phyloP scores from a whole-genome alignment of 2,888 invertebrate genomes.

The Keiferia lycopersicella region DNA sequence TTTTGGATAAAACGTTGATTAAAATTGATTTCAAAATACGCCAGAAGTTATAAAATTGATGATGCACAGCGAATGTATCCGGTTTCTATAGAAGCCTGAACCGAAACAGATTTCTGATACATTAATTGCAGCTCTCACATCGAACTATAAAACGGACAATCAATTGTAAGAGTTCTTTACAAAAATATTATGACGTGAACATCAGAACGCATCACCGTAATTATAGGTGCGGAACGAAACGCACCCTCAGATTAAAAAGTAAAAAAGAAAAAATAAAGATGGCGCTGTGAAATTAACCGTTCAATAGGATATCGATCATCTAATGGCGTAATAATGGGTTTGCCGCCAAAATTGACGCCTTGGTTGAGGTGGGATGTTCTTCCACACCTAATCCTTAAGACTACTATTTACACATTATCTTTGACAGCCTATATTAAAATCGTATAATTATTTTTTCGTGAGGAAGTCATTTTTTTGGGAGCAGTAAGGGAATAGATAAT shows the following conservation, averaged over 20 bases:
- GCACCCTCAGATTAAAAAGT: slow-evolving; percentile 51
- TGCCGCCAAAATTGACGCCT: slow-evolving; percentile 75
- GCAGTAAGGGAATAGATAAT: slow-evolving; percentile 59
- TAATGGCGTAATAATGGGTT: slow-evolving; percentile 76
- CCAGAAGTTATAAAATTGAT: slow-evolving; percentile 16
- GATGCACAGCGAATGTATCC: slow-evolving; percentile 19
- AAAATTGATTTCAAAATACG: slow-evolving; percentile 9
- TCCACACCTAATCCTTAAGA: slow-evolving; percentile 55
- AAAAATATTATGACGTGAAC: slow-evolving; percentile 69
- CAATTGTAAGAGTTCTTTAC: slow-evolving; percentile 21
- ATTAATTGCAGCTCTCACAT: slow-evolving; percentile 23
- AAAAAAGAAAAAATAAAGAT: slow-evolving; percentile 44
- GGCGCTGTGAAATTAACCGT: slow-evolving; percentile 55
- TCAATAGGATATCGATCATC: slow-evolving; percentile 77
- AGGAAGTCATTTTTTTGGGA: slow-evolving; percentile 52
- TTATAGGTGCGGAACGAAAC: slow-evolving; percentile 50
- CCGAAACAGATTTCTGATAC: slow-evolving; percentile 27
- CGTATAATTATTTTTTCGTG: slow-evolving; percentile 73
- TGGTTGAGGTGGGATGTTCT: slow-evolving; percentile 54
- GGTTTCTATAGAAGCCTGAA: slow-evolving; percentile 20
- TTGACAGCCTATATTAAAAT: slow-evolving; percentile 75
- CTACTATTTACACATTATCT: slow-evolving; percentile 79
- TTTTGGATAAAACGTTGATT: background rate
- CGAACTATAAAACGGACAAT: slow-evolving; percentile 17
- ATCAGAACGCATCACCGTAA: slow-evolving; percentile 62